phyloP scores from a whole-genome alignment of 2,888 invertebrate genomes.

The Ischnura elegans region DNA sequence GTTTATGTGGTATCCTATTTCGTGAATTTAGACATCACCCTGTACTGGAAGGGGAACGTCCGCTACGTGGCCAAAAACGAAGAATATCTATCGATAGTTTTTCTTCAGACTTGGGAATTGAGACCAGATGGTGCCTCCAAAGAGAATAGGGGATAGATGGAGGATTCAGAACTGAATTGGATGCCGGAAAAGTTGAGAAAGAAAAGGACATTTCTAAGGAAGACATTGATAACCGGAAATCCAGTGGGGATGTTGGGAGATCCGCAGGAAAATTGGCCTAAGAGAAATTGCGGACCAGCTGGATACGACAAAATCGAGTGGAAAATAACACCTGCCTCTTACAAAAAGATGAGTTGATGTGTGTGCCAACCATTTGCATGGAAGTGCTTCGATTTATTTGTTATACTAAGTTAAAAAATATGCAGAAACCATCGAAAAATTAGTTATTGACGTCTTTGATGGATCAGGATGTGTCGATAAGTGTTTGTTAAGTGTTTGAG shows the following conservation, averaged over 20 bases:
- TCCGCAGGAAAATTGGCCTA: neutral
- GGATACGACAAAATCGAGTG: neutral
- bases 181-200: neutral
- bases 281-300: neutral
- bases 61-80: neutral
- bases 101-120: neutral
- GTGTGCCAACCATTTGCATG: too few relatives aligned
- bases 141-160: neutral
- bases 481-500: too few relatives aligned
- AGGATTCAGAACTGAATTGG: neutral
- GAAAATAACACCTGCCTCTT: too few relatives aligned
- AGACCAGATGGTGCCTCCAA: neutral
- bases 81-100: neutral
- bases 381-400: too few relatives aligned
- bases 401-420: too few relatives aligned
- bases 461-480: too few relatives aligned
- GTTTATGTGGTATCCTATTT: too few relatives aligned
- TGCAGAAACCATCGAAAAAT: too few relatives aligned
- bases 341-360: too few relatives aligned
- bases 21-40: neutral
- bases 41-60: neutral
- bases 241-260: neutral
- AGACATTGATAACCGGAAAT: neutral
- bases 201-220: slow-evolving; percentile 19
- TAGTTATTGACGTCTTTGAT: too few relatives aligned